Evolutionary conservation across 2,113 vertebrate genomes (phyloP).

Genomic region (Menura novaehollandiae): DNA sequence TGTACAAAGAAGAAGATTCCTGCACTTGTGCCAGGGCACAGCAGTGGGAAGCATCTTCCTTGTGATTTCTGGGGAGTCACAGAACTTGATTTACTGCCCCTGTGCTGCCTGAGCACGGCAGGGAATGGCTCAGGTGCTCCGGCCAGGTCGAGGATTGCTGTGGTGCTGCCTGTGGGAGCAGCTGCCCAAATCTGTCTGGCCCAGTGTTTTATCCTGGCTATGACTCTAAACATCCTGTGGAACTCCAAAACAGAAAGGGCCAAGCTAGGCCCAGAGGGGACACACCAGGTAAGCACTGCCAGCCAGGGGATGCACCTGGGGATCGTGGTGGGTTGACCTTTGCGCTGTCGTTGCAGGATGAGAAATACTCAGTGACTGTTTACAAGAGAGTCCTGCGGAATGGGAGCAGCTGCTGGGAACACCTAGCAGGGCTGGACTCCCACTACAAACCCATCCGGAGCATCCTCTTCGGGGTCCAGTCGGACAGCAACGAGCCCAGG

Average conservation of each 20-base stretch:
- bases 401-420: slow-evolving; percentile 71
- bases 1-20: neutral
- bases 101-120: neutral
- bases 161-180: neutral
- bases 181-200: neutral
- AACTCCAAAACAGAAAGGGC: neutral
- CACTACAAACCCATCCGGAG: slow-evolving; percentile 86
- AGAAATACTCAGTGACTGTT: slow-evolving; percentile 78
- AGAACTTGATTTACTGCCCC: neutral
- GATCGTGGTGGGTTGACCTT: rapidly evolving
- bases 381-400: slow-evolving; percentile 60
- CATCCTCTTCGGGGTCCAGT: slow-evolving; percentile 85
- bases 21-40: neutral
- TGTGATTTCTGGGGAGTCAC: neutral
- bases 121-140: neutral
- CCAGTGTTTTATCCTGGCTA: neutral
- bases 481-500: slow-evolving; percentile 78
- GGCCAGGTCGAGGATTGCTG: neutral
- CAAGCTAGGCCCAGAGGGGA: rapidly evolving
- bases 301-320: rapidly evolving
- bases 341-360: slow-evolving; percentile 70
- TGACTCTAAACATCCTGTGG: neutral
- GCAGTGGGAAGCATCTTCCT: neutral
- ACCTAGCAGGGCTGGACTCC: slow-evolving; percentile 80
- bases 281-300: neutral